Evolutionary conservation across 2,113 vertebrate genomes (phyloP).

Genomic region (Macaca fascicularis): DNA sequence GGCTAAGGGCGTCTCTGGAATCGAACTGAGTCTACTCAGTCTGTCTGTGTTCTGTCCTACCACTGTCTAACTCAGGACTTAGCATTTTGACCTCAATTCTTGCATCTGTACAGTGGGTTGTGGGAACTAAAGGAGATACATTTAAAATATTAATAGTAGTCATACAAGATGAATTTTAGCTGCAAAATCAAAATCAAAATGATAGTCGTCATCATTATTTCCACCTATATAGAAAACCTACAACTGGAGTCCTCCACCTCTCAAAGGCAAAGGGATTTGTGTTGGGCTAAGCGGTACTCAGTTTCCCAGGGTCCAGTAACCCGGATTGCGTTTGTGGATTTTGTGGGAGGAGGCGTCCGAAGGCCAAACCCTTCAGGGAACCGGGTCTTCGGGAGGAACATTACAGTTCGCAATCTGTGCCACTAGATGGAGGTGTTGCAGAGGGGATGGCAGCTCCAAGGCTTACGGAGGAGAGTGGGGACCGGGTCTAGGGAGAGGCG

Average conservation of each 20-base stretch:
- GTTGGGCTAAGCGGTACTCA: neutral
- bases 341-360: neutral
- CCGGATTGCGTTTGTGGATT: neutral
- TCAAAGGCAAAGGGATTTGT: neutral
- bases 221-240: neutral
- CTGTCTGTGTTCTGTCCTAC: neutral
- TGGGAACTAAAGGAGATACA: neutral
- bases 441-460: conserved; percentile 8
- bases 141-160: neutral
- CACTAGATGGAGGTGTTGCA: conserved; percentile 68
- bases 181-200: neutral
- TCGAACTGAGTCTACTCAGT: accelerated
- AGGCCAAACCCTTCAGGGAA: neutral
- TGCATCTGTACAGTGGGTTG: neutral
- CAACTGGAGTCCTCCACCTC: neutral
- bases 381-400: neutral
- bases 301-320: neutral
- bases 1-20: neutral
- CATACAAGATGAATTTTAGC: neutral
- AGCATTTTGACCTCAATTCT: neutral
- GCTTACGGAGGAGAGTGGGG: neutral
- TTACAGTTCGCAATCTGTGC: accelerated
- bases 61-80: accelerated
- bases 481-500: neutral
- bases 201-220: neutral